phyloP scores from a whole-genome alignment of 2,113 vertebrate species.

The Channa argus region DNA sequence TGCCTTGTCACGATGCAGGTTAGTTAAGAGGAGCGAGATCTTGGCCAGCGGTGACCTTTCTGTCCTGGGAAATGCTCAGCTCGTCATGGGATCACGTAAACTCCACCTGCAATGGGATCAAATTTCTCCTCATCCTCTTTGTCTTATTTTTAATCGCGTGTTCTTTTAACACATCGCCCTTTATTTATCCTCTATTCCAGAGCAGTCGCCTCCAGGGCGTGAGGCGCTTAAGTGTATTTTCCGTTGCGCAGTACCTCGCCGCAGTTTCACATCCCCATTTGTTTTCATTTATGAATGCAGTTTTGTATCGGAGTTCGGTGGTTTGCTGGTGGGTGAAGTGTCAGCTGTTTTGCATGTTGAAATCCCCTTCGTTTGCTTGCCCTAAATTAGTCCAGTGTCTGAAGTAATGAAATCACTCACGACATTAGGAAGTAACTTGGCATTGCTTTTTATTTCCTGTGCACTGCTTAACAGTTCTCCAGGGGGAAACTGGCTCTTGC shows the following conservation, averaged over 20 bases:
- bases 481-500: conserved; percentile 79
- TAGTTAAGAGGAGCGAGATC: conserved; percentile 89
- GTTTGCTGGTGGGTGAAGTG: conserved; percentile 32
- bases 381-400: conserved; percentile 76
- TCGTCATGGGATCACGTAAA: conserved; percentile 80
- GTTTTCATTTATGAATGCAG: conserved; percentile 46
- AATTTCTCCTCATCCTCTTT: conserved; percentile 46
- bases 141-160: conserved; percentile 2
- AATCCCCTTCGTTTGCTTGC: conserved; percentile 66
- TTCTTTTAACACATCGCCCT: conserved; percentile 23
- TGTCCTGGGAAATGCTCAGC: conserved; percentile 72
- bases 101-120: conserved; percentile 62
- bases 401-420: conserved; percentile 82
- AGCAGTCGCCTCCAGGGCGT: conserved; percentile 25
- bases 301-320: conserved; percentile 13
- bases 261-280: conserved; percentile 26
- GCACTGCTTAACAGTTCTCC: conserved; percentile 80
- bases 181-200: not conserved
- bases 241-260: not conserved
- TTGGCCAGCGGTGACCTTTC: conserved; percentile 75
- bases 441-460: conserved; percentile 81
- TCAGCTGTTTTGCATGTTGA: conserved; percentile 70
- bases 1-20: conserved; percentile 87
- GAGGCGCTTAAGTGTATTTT: conserved; percentile 31
- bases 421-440: conserved; percentile 82